Percentiles rank a stretch among this genome's conserved stretches.
These are phyloP conservation scores for Dichetophora obliterata DNA, from an alignment of 2,888 invertebrate genomes.

Conservation along the genomic window DNA sequence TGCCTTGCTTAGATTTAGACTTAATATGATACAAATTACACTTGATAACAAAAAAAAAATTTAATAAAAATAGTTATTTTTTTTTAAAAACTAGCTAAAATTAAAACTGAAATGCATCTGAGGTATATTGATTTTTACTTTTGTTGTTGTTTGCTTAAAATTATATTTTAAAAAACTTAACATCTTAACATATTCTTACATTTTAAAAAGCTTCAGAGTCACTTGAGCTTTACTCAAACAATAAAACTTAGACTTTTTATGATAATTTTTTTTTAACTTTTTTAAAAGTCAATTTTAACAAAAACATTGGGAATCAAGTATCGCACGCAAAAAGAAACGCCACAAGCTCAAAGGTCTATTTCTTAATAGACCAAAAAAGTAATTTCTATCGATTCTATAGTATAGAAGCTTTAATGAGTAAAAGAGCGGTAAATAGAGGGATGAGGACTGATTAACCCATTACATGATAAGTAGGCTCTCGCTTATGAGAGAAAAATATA, in stretches of 20 bases:
- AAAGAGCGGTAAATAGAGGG: too few species aligned
- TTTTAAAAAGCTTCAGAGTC: conserved; percentile 37
- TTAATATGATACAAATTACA: not conserved
- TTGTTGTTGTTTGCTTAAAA: conserved; percentile 56
- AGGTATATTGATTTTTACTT: conserved; percentile 70
- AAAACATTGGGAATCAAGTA: conserved; percentile 37
- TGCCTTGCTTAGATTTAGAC: not conserved
- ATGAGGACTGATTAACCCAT: too few species aligned
- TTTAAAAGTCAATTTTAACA: conserved; percentile 41
- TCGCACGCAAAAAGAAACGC: not conserved
- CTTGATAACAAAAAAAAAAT: conserved; percentile 29
- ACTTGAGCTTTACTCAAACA: conserved; percentile 45
- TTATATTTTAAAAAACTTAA: conserved; percentile 50
- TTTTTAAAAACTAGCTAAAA: conserved; percentile 59
- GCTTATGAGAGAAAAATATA: too few species aligned
- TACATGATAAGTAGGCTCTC: too few species aligned
- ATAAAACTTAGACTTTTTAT: conserved; percentile 26
- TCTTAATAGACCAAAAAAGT: too few species aligned
- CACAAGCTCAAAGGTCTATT: too few species aligned
- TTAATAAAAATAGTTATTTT: conserved; percentile 31
- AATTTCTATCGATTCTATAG: too few species aligned
- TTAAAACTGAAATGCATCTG: conserved; percentile 70
- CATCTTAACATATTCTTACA: conserved; percentile 34
- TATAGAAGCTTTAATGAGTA: too few species aligned
- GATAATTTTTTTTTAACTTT: too few species aligned